Evolutionary conservation across 2,113 vertebrate genomes (phyloP).

Genomic region (Periophthalmus modestus): DNA sequence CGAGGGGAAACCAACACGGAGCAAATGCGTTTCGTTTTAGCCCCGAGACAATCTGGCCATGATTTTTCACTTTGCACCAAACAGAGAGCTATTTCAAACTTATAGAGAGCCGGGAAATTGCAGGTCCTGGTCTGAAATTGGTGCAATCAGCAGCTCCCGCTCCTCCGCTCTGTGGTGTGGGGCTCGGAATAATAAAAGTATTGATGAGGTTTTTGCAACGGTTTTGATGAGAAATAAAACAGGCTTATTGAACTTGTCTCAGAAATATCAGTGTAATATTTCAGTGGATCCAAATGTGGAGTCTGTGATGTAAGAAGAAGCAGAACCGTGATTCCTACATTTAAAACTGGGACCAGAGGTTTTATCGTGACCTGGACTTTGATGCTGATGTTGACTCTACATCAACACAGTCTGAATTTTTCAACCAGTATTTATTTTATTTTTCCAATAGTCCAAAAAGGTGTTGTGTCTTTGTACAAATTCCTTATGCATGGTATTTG

Average conservation of each 20-base stretch:
- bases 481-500: no score
- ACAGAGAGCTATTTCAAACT: slow-evolving; percentile 29
- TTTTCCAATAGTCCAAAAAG: no score
- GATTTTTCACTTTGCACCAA: slow-evolving; percentile 40
- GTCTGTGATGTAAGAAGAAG: not conserved
- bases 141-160: slow-evolving; percentile 41
- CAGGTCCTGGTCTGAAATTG: slow-evolving; percentile 31
- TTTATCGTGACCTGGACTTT: not conserved
- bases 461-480: no score
- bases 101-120: slow-evolving; percentile 54
- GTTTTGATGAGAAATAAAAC: slow-evolving; percentile 44
- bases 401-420: no score
- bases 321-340: not conserved
- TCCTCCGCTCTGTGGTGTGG: not conserved
- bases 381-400: not conserved
- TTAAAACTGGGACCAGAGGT: not conserved
- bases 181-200: slow-evolving; percentile 17
- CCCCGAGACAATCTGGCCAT: slow-evolving; percentile 33
- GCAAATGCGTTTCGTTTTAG: slow-evolving; percentile 23
- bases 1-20: slow-evolving; percentile 15
- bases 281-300: not conserved
- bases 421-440: no score
- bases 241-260: slow-evolving; percentile 20
- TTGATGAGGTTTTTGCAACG: slow-evolving; percentile 21
- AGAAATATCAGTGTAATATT: slow-evolving; percentile 13